These are phyloP conservation scores for Latrodectus elegans DNA, from an alignment of 2,888 invertebrate genomes.

Conservation along the genomic window DNA sequence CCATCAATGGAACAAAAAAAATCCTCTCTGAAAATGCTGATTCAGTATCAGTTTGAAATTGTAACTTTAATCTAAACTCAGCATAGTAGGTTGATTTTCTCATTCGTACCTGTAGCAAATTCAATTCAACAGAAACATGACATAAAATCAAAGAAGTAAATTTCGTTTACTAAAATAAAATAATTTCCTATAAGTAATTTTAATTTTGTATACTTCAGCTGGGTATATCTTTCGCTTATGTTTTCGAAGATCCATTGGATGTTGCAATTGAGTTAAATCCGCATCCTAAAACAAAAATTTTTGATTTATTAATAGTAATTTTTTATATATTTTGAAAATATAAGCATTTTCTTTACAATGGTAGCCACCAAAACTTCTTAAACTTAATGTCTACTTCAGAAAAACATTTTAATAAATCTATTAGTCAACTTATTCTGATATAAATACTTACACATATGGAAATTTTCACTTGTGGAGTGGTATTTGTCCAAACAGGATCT, in stretches of 20 bases:
- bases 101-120: conserved; percentile 23
- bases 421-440: background rate
- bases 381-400: background rate
- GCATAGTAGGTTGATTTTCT: conserved; percentile 27
- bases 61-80: conserved; percentile 13
- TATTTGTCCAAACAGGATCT: conserved; percentile 32
- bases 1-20: conserved; percentile 44
- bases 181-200: background rate
- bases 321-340: no score
- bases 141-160: background rate
- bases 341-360: no score
- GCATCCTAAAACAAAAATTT: conserved; percentile 8
- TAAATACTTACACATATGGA: conserved; percentile 39
- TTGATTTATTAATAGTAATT: background rate
- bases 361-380: no score
- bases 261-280: background rate
- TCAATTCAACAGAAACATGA: background rate
- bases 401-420: background rate
- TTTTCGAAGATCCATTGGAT: conserved; percentile 16
- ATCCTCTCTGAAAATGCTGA: background rate
- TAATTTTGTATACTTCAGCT: conserved; percentile 20
- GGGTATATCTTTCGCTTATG: conserved; percentile 21
- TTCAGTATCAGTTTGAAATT: conserved; percentile 8
- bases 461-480: conserved; percentile 20
- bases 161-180: background rate